phyloP scores from a whole-genome alignment of 35 echinoderm and acorn worm genomes.

The Apostichopus californicus region DNA sequence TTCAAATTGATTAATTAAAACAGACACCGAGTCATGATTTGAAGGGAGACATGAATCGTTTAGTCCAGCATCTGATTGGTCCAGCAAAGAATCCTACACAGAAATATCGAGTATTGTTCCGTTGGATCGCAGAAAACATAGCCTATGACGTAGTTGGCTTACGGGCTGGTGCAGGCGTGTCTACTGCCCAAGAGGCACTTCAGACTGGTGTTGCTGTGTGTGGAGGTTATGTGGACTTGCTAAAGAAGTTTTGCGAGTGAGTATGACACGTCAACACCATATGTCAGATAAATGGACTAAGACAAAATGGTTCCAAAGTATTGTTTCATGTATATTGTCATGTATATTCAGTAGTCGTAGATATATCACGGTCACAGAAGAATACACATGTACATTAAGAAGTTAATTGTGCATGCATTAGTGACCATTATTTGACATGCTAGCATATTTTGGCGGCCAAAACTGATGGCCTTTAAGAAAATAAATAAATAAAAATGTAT shows the following conservation, averaged over 20 bases:
- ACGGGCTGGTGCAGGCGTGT: constrained; percentile 11
- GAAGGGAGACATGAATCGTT: background rate
- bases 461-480: no score
- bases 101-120: constrained; percentile 29
- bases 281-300: no score
- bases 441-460: no score
- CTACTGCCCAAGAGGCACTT: constrained; percentile 31
- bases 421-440: no score
- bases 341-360: no score
- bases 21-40: constrained; percentile 1
- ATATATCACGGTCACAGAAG: no score
- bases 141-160: constrained; percentile 24
- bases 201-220: constrained; percentile 6
- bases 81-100: constrained; percentile 5
- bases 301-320: no score
- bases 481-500: no score
- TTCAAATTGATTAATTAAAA: background rate
- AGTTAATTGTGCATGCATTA: no score
- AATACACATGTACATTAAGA: no score
- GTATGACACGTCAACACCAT: background rate
- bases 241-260: constrained; percentile 31
- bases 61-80: constrained; percentile 10
- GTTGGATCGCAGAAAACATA: constrained; percentile 39
- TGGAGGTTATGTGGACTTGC: constrained; percentile 29
- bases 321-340: no score